Evolutionary conservation across 2,797 vertebrate species (phyloP).

Genomic region (Paratrypauchen microcephalus): DNA sequence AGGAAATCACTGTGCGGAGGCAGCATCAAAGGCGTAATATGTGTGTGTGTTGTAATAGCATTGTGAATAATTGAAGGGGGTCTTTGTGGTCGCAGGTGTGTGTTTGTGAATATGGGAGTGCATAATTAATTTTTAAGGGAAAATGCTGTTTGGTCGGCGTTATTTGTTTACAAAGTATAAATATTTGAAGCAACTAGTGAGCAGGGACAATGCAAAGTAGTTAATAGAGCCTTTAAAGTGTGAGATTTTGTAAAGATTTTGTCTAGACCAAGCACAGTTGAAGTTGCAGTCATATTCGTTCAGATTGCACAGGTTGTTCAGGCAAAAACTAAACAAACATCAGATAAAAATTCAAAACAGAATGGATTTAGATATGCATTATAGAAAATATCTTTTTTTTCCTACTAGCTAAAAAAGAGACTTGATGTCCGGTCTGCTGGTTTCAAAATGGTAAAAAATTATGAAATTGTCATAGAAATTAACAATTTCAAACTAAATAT

Average conservation of each 20-base stretch:
- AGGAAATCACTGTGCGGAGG: background rate
- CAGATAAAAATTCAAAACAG: background rate
- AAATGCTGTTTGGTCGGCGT: slow-evolving; percentile 21
- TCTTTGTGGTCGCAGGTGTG: slow-evolving; percentile 25
- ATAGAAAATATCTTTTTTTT: no score
- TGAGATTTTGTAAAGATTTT: slow-evolving; percentile 8
- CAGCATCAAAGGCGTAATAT: slow-evolving; percentile 24
- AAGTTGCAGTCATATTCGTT: background rate
- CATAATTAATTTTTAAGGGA: slow-evolving; percentile 39
- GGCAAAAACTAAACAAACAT: no score
- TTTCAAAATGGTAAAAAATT: no score
- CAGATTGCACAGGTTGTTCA: no score
- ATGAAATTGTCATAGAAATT: no score
- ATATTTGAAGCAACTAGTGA: slow-evolving; percentile 37
- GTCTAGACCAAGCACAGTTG: background rate
- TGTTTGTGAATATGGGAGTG: slow-evolving; percentile 28
- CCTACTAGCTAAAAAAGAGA: no score
- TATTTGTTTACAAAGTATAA: slow-evolving; percentile 42
- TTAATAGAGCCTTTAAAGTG: slow-evolving; percentile 24
- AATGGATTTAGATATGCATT: background rate
- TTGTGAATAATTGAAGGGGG: slow-evolving; percentile 41
- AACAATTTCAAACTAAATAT: no score
- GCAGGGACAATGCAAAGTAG: slow-evolving; percentile 22
- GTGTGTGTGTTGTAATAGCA: slow-evolving; percentile 30
- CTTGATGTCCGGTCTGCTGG: no score